phyloP scores from a whole-genome alignment of 2,113 vertebrate genomes.

The Pandion haliaetus region DNA sequence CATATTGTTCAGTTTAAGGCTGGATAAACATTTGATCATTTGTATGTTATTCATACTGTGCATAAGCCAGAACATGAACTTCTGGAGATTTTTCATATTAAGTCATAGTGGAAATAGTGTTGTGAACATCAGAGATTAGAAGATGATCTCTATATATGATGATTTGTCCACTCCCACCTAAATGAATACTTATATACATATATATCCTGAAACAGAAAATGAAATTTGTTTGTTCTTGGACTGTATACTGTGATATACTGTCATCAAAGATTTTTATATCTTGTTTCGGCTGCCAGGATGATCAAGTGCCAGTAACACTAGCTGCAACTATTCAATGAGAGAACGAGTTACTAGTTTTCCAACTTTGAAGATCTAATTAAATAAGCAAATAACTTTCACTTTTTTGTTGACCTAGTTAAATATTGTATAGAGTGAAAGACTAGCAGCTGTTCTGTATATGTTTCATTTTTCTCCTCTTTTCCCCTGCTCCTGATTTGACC shows the following conservation, averaged over 20 bases:
- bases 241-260: neutral
- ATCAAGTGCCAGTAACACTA: neutral
- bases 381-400: neutral
- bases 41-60: neutral
- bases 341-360: neutral
- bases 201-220: neutral
- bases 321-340: neutral
- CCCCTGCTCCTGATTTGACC: neutral
- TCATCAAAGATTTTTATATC: neutral
- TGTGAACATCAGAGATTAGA: neutral
- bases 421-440: neutral
- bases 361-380: neutral
- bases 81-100: neutral
- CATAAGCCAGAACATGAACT: neutral
- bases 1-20: neutral
- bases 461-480: neutral
- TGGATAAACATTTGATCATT: neutral
- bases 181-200: neutral
- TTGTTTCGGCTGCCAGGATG: neutral
- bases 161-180: neutral
- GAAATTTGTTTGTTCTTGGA: neutral
- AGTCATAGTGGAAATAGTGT: neutral
- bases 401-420: neutral
- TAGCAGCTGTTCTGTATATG: neutral
- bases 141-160: neutral